These are phyloP conservation scores for Callimorpha dominula DNA, from an alignment of 2,888 invertebrate genomes.

Conservation along the genomic window DNA sequence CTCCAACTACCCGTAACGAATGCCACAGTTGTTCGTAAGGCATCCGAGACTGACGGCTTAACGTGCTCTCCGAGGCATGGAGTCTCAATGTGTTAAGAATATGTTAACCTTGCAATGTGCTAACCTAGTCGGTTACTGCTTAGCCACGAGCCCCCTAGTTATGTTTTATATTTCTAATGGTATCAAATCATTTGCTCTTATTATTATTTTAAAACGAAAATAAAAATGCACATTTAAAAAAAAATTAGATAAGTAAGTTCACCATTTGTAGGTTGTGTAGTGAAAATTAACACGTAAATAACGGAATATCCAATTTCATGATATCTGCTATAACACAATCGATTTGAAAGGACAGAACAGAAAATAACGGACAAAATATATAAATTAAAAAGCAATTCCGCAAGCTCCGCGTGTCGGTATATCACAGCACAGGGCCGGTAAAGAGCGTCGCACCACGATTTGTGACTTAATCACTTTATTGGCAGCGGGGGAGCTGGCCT, in stretches of 20 bases:
- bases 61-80: too few species aligned
- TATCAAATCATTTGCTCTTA: not conserved
- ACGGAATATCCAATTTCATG: not conserved
- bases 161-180: not conserved
- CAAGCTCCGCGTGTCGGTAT: constrained; percentile 50
- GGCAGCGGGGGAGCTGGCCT: constrained; percentile 81
- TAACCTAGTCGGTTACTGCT: too few species aligned
- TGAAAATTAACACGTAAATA: not conserved
- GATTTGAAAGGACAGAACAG: constrained; percentile 28
- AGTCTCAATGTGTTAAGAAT: too few species aligned
- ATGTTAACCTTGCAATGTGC: too few species aligned
- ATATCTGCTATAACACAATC: constrained; percentile 10
- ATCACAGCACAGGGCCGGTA: constrained; percentile 55
- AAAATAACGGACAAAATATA: constrained; percentile 47
- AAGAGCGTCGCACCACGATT: constrained; percentile 76
- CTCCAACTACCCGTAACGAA: too few species aligned
- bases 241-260: not conserved
- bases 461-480: constrained; percentile 87
- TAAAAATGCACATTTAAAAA: not conserved
- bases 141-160: too few species aligned
- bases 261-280: not conserved
- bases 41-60: too few species aligned
- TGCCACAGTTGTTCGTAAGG: too few species aligned
- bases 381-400: constrained; percentile 52
- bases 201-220: not conserved